A percentile compares a stretch with the other conserved stretches of the same genome.
Evolutionary conservation across 2,113 vertebrate genomes (phyloP).

Genomic region (Hyperoodon ampullatus): DNA sequence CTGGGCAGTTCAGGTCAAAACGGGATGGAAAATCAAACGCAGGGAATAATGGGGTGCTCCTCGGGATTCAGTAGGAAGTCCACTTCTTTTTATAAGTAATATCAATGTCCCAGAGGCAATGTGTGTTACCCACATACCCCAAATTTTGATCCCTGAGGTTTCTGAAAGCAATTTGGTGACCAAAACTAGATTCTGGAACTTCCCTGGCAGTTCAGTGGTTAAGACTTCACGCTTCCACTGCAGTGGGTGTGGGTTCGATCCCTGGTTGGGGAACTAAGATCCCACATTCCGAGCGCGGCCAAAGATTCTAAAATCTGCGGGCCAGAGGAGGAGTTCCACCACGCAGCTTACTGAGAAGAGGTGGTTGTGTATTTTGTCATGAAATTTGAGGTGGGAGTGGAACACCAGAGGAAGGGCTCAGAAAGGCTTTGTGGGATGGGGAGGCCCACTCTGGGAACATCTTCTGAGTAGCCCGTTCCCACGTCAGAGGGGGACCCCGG

Average conservation of each 20-base stretch:
- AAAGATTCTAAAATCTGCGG: background rate
- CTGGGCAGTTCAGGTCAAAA: background rate
- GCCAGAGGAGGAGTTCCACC: background rate
- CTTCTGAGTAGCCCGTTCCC: background rate
- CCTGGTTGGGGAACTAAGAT: no score
- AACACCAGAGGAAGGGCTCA: background rate
- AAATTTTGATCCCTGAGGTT: background rate
- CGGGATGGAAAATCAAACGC: background rate
- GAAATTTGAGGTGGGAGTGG: background rate
- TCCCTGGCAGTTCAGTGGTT: no score
- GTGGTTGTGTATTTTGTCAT: background rate
- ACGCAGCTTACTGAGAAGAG: background rate
- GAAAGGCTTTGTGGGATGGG: accelerated
- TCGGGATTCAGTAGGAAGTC: background rate
- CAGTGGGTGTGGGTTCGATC: no score
- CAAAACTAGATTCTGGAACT: background rate
- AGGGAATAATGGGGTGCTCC: background rate
- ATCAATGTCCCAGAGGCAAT: background rate
- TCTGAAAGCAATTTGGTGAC: background rate
- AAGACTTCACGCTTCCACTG: no score
- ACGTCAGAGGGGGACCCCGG: background rate
- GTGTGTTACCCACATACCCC: background rate
- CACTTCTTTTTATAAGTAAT: background rate
- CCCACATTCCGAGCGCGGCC: no score
- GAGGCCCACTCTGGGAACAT: background rate